Conservation (phyloP, 1,140 invertebrate genomes). For the Camponotus floridanus region DNA sequence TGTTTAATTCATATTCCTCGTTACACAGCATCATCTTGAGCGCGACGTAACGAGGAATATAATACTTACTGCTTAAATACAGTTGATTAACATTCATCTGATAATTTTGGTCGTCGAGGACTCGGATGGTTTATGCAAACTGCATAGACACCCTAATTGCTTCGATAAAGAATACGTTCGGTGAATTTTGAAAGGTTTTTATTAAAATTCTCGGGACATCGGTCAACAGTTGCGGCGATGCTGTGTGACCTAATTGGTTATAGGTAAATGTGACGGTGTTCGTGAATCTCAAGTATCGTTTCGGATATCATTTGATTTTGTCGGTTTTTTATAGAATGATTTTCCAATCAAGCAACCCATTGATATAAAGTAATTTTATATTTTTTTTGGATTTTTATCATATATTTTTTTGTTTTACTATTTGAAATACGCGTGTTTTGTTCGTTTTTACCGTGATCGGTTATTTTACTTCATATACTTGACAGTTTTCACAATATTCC, state of each 20-base stretch:
- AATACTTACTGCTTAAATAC: constrained; percentile 26
- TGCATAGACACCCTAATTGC: constrained; percentile 81
- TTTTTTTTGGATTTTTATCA: constrained; percentile 46
- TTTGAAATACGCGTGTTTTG: not conserved
- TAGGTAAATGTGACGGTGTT: constrained; percentile 69
- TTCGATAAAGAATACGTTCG: constrained; percentile 78
- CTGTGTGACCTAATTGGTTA: constrained; percentile 75
- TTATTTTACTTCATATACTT: not conserved
- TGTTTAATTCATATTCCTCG: not conserved
- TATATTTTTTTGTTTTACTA: not conserved
- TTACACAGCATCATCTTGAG: not conserved
- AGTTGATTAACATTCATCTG: constrained; percentile 57
- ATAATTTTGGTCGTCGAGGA: constrained; percentile 58
- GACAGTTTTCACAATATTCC: not conserved
- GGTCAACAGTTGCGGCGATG: constrained; percentile 43
- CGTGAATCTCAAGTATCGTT: constrained; percentile 70
- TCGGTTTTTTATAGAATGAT: constrained; percentile 45
- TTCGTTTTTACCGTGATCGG: not conserved
- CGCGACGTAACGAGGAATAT: not conserved
- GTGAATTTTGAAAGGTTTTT: constrained; percentile 83
- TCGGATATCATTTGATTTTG: constrained; percentile 29
- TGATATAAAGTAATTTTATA: constrained; percentile 58
- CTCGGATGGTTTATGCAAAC: constrained; percentile 73
- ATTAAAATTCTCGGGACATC: constrained; percentile 75
- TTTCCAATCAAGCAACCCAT: constrained; percentile 55